Evolutionary conservation across 2,113 vertebrate species (phyloP).

Genomic region (Eulacestoma nigropectus): DNA sequence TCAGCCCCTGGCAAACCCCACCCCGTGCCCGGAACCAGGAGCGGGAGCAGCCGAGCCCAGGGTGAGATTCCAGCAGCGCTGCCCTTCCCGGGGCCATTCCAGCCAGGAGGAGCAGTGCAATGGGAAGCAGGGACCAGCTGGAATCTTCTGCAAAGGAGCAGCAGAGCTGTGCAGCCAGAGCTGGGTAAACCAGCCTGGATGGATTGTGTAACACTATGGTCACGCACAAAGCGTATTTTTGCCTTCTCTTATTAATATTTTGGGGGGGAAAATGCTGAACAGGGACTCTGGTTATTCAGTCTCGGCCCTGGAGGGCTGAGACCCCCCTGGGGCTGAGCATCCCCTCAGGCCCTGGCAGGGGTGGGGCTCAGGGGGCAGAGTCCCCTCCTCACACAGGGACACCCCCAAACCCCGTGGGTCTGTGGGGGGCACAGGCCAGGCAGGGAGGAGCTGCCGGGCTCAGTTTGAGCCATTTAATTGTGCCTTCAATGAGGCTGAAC

Average conservation of each 20-base stretch:
- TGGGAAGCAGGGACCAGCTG: rapidly evolving
- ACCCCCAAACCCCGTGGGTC: rapidly evolving
- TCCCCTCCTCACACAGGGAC: neutral
- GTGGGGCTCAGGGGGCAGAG: neutral
- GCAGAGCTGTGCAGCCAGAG: neutral
- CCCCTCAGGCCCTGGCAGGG: neutral
- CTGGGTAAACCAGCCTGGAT: rapidly evolving
- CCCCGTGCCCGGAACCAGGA: neutral
- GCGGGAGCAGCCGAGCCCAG: neutral
- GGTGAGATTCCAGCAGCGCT: neutral
- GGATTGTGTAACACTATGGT: rapidly evolving
- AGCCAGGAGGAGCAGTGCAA: rapidly evolving
- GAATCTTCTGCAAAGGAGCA: neutral
- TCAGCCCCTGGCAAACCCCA: neutral
- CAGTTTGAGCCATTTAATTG: rapidly evolving
- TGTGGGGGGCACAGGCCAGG: neutral
- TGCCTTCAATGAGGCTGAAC: neutral
- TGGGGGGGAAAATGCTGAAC: rapidly evolving
- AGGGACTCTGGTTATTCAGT: rapidly evolving
- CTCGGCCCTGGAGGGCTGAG: no score
- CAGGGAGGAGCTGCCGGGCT: neutral
- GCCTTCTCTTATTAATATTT: neutral
- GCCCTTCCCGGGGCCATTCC: neutral
- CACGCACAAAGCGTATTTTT: rapidly evolving
- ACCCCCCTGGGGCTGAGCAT: neutral